Evolutionary conservation across 2,888 invertebrate species (phyloP), one percentile per base, ranked within the genome.

Genomic region (Chymomyza amoena): DNA sequence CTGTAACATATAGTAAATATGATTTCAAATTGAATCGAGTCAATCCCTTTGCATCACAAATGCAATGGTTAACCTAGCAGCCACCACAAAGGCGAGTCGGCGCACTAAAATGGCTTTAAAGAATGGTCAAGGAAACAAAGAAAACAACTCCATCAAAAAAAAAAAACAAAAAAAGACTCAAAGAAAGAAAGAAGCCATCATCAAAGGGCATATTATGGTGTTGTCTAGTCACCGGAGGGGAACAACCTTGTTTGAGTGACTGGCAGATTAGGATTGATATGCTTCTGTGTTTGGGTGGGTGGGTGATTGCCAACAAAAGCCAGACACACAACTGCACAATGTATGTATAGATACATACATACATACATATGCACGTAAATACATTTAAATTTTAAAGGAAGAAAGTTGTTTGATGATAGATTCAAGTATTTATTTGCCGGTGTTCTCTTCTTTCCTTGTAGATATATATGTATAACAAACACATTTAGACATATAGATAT

Each of bases 221-320:
- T 45, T 45, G 13, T 2, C 39, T 4, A 10, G 13, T 2, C 13
- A 13, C 4, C 13, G 45, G 25, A 25, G 62, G 69, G 70, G 66
- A 61, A 63, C 62, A 85, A 81, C 68, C 74, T 79, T 72, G 84
- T 68, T 79, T 80, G 77, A 84, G 72, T 73, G 76, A 81, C 68
- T 84, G 18, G 54, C 54, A 18, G 20, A 15, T n/a, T 16, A 9
- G 16, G 15, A 18, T 54, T 20, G 7, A 10, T 54, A 6, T 54
- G 54, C 16, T n/a, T 16, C 70, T 77, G 73, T 77, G 64, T 72
- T 51, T 25, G 61, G 32, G 15, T 50, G 36, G 32, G 15, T 50
- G 36, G 60, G 65, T 61, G 71, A 67, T 66, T 56, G 62, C 77
- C 59, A 79, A 75, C 68, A 79, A 79, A 79, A 79, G 76, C 79